Evolutionary conservation across 2,797 vertebrate species (phyloP).

Genomic region (Petrocephalus sullivani): DNA sequence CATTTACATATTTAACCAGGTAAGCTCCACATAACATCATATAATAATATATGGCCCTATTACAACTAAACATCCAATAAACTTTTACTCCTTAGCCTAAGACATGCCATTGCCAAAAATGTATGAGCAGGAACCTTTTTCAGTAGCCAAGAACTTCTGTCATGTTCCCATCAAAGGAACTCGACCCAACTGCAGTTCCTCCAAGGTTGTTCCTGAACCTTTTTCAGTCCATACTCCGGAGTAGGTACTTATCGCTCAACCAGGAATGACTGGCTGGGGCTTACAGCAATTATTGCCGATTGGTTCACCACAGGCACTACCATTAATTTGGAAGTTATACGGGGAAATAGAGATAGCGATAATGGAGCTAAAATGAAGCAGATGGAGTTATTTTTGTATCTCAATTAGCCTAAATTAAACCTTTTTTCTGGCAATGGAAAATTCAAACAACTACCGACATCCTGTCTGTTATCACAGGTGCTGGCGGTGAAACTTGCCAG

Average conservation of each 20-base stretch:
- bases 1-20: background rate
- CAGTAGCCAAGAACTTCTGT: no score
- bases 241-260: background rate
- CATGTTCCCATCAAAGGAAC: background rate
- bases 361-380: background rate
- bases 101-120: background rate
- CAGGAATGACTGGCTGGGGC: background rate
- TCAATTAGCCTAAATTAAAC: background rate
- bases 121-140: background rate
- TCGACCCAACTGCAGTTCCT: background rate
- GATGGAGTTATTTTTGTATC: background rate
- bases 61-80: background rate
- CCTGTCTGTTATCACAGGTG: background rate
- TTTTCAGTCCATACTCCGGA: background rate
- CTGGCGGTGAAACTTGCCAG: background rate
- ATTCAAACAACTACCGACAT: background rate
- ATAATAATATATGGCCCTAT: background rate
- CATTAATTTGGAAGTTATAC: background rate
- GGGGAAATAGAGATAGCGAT: background rate
- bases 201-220: background rate
- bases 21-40: background rate
- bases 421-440: background rate
- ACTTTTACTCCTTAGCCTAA: background rate
- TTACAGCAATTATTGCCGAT: background rate
- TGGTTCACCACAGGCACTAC: background rate